Evolutionary conservation across 2,797 vertebrate species (phyloP), one percentile per base, ranked within the genome.

Genomic region (Furcifer pardalis): DNA sequence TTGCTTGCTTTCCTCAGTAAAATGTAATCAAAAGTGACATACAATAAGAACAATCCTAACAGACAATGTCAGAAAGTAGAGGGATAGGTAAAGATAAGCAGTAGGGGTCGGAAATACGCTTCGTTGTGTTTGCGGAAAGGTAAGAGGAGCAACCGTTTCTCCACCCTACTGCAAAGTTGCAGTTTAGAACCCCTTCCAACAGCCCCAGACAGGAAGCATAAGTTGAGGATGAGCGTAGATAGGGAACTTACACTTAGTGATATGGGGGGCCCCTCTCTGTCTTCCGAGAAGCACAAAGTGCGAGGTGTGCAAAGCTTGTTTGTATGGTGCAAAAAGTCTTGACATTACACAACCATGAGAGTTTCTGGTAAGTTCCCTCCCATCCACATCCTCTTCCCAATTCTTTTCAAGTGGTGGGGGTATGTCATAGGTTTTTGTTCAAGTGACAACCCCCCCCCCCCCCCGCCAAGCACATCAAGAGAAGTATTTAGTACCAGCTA

Each of bases 271-370:
- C 37, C 32, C 62, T 62, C 73, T 32, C 4, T 15, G 65, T 59
- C 44, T 84, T 87, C 74, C n/a, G n/a, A 87, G 72, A 84, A 84
- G 32, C 46, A 59, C 56, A n/a, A 35, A 30, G 27, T n/a, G 35
- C 52, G 21, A 65, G 84, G 59, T 81, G 42, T 12, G 15, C 35
- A 37, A 62, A 65, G 79, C 62, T 65, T 52, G 65, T 56, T 30
- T 77, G 56, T 62, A 27, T 40, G 79, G 32, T 62, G 13, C 30
- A 52, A 77, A 69, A 65, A 46, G 79, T 52, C 84, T 77, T 32
- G 65, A 27, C 40, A 52, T 86, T 82, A 40, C 65, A 40, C 84
- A 86, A 86, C 4, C 1, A 4, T 19, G 25, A 81, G n/a, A 23
- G 63, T 73, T 86, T 82, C 79, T 73, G 71, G 78, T 81, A 52